Evolutionary conservation across 1,140 invertebrate species (phyloP).

Genomic region (Agraylea sexmaculata): DNA sequence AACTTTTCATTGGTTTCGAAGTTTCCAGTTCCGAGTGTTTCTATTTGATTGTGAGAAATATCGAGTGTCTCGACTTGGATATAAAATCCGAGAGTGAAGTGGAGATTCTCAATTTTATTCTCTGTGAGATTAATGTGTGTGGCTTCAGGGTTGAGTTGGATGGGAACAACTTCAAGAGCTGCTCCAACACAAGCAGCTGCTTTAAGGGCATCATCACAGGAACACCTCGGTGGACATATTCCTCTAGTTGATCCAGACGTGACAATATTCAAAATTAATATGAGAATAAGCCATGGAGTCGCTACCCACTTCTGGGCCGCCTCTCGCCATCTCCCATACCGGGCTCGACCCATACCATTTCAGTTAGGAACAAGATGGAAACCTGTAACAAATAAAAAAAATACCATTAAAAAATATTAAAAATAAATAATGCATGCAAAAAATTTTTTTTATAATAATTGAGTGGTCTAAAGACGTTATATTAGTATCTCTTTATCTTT

Average conservation of each 20-base stretch:
- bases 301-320: conserved; percentile 34
- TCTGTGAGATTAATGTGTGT: conserved; percentile 62
- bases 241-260: conserved; percentile 37
- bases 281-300: conserved; percentile 22
- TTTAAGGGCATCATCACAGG: conserved; percentile 66
- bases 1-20: conserved; percentile 64
- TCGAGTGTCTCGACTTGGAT: conserved; percentile 65
- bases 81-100: conserved; percentile 65
- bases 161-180: conserved; percentile 69
- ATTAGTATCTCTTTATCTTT: conserved; percentile 2
- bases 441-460: conserved; percentile 8
- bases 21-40: conserved; percentile 62
- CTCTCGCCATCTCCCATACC: conserved; percentile 29
- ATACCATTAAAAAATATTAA: neutral
- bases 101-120: conserved; percentile 59
- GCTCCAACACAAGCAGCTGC: conserved; percentile 62
- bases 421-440: neutral
- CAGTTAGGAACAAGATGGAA: conserved; percentile 6
- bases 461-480: neutral
- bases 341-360: conserved; percentile 15
- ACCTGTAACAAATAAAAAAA: conserved; percentile 11
- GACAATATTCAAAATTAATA: conserved; percentile 17
- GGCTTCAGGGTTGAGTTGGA: conserved; percentile 76
- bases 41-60: conserved; percentile 69
- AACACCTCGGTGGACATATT: conserved; percentile 67